Evolutionary conservation across 2,888 invertebrate genomes (phyloP).

Genomic region (Agriopis marginaria): DNA sequence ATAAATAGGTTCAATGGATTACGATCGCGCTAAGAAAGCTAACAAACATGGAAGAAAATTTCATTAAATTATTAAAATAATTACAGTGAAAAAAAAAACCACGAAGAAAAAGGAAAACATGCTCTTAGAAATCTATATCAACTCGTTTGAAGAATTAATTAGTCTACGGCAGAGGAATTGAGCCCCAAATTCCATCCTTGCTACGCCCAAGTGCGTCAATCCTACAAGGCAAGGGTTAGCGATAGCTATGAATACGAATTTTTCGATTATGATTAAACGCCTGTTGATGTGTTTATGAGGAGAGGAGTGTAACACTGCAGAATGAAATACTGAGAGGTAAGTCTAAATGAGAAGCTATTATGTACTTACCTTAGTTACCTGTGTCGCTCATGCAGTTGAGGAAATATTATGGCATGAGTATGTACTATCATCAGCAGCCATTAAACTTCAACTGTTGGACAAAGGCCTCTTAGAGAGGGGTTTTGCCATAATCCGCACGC

Average conservation of each 20-base stretch:
- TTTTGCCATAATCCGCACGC: too few species aligned
- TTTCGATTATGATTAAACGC: constrained; percentile 32
- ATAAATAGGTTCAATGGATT: too few species aligned
- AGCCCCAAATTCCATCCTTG: constrained; percentile 3
- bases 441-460: too few species aligned
- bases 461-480: too few species aligned
- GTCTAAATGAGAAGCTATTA: not conserved
- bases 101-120: not conserved
- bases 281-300: constrained; percentile 27
- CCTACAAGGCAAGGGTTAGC: constrained; percentile 36
- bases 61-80: too few species aligned
- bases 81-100: too few species aligned
- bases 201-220: constrained; percentile 21
- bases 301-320: constrained; percentile 6
- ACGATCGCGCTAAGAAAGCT: too few species aligned
- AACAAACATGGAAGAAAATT: too few species aligned
- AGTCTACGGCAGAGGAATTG: not conserved
- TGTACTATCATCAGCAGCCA: too few species aligned
- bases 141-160: not conserved
- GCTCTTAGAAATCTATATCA: not conserved
- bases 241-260: constrained; percentile 43
- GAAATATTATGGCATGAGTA: too few species aligned
- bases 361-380: too few species aligned
- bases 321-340: constrained; percentile 3
- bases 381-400: too few species aligned